Base-by-base conservation (phyloP, 1,140 invertebrate genomes). In the Zaprionus gabonicus region DNA sequence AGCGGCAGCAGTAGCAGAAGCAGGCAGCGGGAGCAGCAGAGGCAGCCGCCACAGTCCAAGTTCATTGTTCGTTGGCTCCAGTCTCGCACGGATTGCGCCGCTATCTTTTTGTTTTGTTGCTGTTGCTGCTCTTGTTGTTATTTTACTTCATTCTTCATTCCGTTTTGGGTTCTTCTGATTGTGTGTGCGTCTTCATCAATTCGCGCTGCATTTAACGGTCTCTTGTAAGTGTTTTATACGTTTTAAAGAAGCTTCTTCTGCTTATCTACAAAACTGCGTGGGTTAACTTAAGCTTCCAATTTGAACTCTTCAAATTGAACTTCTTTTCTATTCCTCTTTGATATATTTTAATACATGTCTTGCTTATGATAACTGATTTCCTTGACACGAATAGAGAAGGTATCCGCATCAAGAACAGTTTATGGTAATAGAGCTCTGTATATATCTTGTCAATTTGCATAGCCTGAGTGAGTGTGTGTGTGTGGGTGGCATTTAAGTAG, bases 11-110 rank as follows among this genome's bases (percentile, higher is more conserved):
- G 28, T 2, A 23, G 4, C 28, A n/a, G 12, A n/a, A 31, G 51
- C 31, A 15, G 20, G 13, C 25, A 31, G 28, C 25, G 17, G 41
- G 25, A 34, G n/a, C 38, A 41, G 23, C 53, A 38, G 58, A 51
- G 20, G 41, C 64, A 73, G 36, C 57, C 55, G 49, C 53, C 56
- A 77, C 82, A 88, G 84, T 90, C 59, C 85, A 88, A 88, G 84
- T 88, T 88, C 84, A 90, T 88, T 88, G 84, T 88, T 88, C 84
- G 85, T 66, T 70, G 51, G 75, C 70, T 90, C 71, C 67, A 51
- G 46, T 77, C 74, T 76, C 69, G 73, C 73, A 71, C 73, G 73
- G 68, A 65, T 76, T 76, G 60, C 60, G 55, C 73, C 56, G 60
- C 73, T 77, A 77, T 77, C 75, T 75, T 70, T 15, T 66, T 68